Conservation (phyloP, 2,113 vertebrate genomes). For the Otis tarda region DNA sequence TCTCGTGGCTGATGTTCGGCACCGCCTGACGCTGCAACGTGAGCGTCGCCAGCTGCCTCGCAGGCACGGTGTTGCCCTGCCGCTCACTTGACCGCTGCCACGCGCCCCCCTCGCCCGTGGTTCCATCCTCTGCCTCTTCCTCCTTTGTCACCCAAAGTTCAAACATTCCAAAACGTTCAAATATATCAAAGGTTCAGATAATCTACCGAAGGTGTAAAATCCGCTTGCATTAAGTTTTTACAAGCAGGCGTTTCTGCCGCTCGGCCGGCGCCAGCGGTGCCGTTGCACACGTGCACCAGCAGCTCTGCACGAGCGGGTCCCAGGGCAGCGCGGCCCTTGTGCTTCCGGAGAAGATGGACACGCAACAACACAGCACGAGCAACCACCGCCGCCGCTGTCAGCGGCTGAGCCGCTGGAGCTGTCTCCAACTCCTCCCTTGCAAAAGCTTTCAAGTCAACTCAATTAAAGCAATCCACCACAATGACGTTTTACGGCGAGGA, state of each 20-base stretch:
- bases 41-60: neutral
- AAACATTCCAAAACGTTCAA: neutral
- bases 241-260: fast-evolving
- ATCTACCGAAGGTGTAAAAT: fast-evolving
- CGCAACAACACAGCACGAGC: neutral
- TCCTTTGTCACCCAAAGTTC: neutral
- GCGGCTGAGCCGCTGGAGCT: neutral
- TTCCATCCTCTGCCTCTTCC: neutral
- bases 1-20: neutral
- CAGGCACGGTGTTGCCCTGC: neutral
- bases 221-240: fast-evolving
- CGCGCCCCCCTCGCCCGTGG: neutral
- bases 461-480: neutral
- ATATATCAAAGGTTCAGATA: fast-evolving
- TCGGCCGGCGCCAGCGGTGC: neutral
- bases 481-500: neutral
- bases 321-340: no score
- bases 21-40: fast-evolving
- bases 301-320: fast-evolving
- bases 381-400: neutral
- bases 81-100: neutral
- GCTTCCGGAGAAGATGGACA: no score
- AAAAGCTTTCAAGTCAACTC: neutral
- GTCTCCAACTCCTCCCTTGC: neutral
- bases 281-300: fast-evolving